Conservation (phyloP, 2,888 invertebrate species). For the Lamellibrachia satsuma region DNA sequence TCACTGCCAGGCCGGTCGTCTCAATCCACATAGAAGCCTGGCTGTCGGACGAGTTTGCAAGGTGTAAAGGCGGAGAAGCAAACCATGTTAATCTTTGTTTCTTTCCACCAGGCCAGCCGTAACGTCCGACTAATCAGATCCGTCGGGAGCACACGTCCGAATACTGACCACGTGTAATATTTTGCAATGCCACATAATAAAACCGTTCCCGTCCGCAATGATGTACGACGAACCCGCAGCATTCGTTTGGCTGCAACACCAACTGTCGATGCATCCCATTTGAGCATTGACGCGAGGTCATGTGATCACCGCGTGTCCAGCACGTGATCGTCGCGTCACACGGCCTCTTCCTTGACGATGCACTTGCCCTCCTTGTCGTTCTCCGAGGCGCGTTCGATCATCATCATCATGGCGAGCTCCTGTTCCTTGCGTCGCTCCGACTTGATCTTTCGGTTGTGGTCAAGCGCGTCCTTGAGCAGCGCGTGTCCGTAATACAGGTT, state of each 20-base stretch:
- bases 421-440: conserved; percentile 14
- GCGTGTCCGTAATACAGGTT: conserved; percentile 47
- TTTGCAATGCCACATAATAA: background rate
- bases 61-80: background rate
- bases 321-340: background rate
- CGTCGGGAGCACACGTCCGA: background rate
- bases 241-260: background rate
- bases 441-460: conserved; percentile 30
- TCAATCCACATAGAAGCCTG: background rate
- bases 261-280: background rate
- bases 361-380: background rate
- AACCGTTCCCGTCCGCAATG: background rate
- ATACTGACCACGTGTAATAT: background rate
- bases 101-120: background rate
- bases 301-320: background rate
- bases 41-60: background rate
- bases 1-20: background rate
- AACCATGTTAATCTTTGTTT: background rate
- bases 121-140: background rate
- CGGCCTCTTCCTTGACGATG: background rate
- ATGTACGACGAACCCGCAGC: background rate
- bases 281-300: background rate
- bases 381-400: conserved; percentile 18
- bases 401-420: conserved; percentile 19
- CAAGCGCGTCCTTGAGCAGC: conserved; percentile 37